Percentiles rank a stretch among this genome's conserved stretches.
Evolutionary conservation across 2,888 invertebrate genomes (phyloP).

Genomic region (Lasioglossum vierecki): DNA sequence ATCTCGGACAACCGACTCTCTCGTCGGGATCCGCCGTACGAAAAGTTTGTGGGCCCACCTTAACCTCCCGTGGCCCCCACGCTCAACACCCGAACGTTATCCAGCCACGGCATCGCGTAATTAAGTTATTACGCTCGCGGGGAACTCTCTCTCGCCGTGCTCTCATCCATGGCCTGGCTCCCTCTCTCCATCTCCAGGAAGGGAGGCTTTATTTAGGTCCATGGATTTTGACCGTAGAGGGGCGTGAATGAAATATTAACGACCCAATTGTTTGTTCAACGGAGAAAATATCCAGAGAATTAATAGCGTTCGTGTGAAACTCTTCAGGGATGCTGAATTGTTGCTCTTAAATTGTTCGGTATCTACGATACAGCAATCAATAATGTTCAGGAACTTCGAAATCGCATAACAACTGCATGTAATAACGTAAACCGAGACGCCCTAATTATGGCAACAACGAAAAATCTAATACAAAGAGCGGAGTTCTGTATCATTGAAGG

Average conservation of each 20-base stretch:
- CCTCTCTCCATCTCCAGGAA: background rate
- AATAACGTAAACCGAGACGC: no score
- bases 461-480: no score
- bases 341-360: no score
- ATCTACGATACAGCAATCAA: no score
- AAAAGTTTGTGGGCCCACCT: slow-evolving; percentile 65
- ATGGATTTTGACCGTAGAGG: background rate
- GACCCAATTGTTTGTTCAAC: background rate
- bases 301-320: background rate
- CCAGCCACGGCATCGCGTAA: slow-evolving; percentile 75
- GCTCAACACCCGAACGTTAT: slow-evolving; percentile 77
- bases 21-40: slow-evolving; percentile 41
- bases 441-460: no score
- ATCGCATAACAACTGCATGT: no score
- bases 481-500: no score
- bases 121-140: slow-evolving; percentile 75
- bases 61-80: slow-evolving; percentile 74
- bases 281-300: background rate
- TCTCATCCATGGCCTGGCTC: background rate
- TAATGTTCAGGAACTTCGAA: no score
- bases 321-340: background rate
- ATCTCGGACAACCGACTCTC: slow-evolving; percentile 14
- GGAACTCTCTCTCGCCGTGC: slow-evolving; percentile 50
- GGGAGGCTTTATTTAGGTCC: slow-evolving; percentile 6
- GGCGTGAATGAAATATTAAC: background rate